phyloP scores from a whole-genome alignment of 2,888 invertebrate species.

The Ischnura elegans region DNA sequence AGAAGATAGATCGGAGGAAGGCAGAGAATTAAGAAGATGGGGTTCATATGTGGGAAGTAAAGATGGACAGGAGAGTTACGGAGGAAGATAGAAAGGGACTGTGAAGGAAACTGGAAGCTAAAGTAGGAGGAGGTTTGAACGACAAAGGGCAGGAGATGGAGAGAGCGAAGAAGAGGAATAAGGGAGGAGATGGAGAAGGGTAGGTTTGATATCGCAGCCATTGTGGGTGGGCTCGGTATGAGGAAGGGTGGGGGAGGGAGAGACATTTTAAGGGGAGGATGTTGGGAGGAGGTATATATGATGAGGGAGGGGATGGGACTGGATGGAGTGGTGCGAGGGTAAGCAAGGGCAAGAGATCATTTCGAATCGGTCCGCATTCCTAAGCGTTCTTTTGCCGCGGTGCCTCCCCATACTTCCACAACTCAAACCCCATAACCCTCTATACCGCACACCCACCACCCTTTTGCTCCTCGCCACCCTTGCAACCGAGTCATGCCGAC shows the following conservation, averaged over 20 bases:
- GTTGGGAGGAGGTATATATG: not conserved
- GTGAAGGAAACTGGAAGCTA: not conserved
- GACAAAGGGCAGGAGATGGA: not conserved
- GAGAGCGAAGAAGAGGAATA: not conserved
- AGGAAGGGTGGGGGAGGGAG: not conserved
- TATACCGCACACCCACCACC: not conserved
- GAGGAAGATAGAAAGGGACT: not conserved
- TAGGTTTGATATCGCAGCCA: not conserved
- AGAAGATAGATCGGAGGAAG: not conserved
- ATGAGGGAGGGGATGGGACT: not conserved
- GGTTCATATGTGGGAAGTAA: not conserved
- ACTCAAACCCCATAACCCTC: slow-evolving; percentile 29
- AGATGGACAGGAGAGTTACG: not conserved
- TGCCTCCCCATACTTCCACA: slow-evolving; percentile 35
- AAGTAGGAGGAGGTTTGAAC: not conserved
- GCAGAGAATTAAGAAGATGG: not conserved
- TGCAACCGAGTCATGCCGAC: not conserved
- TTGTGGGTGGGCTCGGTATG: not conserved
- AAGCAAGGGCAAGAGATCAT: slow-evolving; percentile 61
- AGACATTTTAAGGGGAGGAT: not conserved
- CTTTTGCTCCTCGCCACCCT: not conserved
- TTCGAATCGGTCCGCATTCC: slow-evolving; percentile 66
- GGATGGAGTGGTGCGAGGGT: slow-evolving; percentile 15
- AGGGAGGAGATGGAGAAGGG: not conserved
- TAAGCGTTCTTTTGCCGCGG: slow-evolving; percentile 48